A percentile compares a stretch with the other conserved stretches of the same genome.
Conservation (phyloP, 2,797 vertebrate species). For the Melanotaenia boesemani region DNA sequence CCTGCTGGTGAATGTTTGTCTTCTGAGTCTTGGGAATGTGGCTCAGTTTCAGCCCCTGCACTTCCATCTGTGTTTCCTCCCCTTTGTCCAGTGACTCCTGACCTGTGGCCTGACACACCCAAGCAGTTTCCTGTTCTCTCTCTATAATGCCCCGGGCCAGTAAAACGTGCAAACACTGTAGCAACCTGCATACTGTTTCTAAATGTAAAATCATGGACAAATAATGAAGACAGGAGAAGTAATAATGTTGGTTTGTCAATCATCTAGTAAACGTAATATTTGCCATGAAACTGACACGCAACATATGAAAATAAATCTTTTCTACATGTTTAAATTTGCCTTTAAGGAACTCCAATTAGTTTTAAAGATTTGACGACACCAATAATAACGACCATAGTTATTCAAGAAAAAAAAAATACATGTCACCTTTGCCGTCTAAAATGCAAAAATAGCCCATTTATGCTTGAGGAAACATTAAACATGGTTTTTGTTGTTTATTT, state of each 20-base stretch:
- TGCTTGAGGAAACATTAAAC: neutral
- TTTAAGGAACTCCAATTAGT: neutral
- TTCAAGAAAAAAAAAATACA: neutral
- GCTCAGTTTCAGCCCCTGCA: conserved; percentile 72
- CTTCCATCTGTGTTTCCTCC: conserved; percentile 83
- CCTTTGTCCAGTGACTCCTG: conserved; percentile 82
- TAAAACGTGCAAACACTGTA: conserved; percentile 38
- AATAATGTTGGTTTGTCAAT: neutral
- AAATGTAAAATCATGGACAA: conserved; percentile 1
- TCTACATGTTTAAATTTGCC: too few relatives aligned
- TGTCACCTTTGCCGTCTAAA: neutral
- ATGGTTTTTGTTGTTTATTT: neutral
- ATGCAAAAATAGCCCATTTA: neutral
- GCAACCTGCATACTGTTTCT: conserved; percentile 22
- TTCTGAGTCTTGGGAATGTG: conserved; percentile 70
- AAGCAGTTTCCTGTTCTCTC: conserved; percentile 71
- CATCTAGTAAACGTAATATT: neutral
- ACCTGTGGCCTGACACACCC: conserved; percentile 79
- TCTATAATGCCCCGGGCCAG: conserved; percentile 23
- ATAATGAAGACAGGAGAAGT: neutral
- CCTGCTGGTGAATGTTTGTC: conserved; percentile 71
- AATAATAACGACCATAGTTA: neutral
- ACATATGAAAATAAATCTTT: neutral
- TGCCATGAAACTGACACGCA: neutral
- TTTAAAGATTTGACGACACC: neutral